Percentiles rank a stretch among this genome's conserved stretches.
Conservation (phyloP, 2,113 vertebrate species). For the Etheostoma spectabile region DNA sequence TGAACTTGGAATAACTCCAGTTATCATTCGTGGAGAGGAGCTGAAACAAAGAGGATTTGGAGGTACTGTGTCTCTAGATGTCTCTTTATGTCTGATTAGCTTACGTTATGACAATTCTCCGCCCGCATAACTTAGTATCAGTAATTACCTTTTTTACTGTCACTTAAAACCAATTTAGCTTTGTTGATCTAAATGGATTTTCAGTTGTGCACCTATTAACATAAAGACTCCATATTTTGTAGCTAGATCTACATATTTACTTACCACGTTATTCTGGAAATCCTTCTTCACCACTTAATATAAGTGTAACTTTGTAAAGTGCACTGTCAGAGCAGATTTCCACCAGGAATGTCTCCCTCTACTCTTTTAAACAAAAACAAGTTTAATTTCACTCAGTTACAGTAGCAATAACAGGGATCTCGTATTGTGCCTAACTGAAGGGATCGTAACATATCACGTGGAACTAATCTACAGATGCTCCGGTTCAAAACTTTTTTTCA, state of each 20-base stretch:
- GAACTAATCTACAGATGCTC: too few species aligned
- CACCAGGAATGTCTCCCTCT: too few species aligned
- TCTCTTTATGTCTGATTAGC: background rate
- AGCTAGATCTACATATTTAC: background rate
- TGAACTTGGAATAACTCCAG: slow-evolving; percentile 91
- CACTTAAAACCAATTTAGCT: background rate
- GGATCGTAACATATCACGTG: too few species aligned
- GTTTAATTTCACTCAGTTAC: too few species aligned
- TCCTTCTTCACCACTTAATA: background rate
- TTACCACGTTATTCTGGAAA: background rate
- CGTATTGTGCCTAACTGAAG: too few species aligned
- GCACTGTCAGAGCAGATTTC: too few species aligned
- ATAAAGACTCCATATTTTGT: background rate
- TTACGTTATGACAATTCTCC: background rate
- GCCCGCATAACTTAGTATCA: background rate
- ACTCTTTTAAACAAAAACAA: too few species aligned
- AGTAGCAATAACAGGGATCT: too few species aligned
- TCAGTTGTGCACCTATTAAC: background rate
- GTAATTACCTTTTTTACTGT: background rate
- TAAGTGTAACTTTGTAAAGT: background rate
- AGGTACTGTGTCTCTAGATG: slow-evolving; percentile 81
- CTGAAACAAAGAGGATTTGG: slow-evolving; percentile 94
- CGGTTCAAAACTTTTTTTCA: too few species aligned
- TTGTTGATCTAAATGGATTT: background rate
- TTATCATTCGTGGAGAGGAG: slow-evolving; percentile 92